Percentiles rank a stretch among this genome's conserved stretches.
These are phyloP conservation scores for Lordiphosa stackelbergi DNA, from an alignment of 1,140 invertebrate species.

Conservation along the genomic window DNA sequence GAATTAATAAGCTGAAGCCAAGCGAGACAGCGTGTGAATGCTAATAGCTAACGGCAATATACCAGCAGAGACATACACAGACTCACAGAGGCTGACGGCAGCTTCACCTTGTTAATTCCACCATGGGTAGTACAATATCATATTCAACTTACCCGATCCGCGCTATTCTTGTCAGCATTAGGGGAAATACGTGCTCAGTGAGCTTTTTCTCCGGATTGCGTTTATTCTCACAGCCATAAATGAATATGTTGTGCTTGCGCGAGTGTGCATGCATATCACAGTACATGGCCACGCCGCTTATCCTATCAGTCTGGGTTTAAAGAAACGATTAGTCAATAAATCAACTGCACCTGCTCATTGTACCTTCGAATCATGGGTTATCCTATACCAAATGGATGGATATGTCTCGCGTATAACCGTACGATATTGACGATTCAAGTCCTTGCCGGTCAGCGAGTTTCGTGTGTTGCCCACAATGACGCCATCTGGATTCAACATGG, in stretches of 20 bases:
- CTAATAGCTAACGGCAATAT: no score
- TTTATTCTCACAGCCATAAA: conserved; percentile 96
- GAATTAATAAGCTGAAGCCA: no score
- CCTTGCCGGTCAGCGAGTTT: conserved; percentile 91
- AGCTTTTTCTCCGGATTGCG: conserved; percentile 86
- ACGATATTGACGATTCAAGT: conserved; percentile 92
- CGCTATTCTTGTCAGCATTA: conserved; percentile 94
- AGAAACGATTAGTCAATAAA: neutral
- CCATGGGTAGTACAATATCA: no score
- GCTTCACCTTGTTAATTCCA: no score
- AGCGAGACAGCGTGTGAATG: no score
- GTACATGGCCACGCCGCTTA: conserved; percentile 94
- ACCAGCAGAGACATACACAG: no score
- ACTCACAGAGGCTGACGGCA: no score
- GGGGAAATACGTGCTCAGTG: conserved; percentile 92
- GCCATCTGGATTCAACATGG: conserved; percentile 97
- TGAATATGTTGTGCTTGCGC: conserved; percentile 94
- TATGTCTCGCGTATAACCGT: conserved; percentile 92
- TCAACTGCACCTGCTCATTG: conserved; percentile 1
- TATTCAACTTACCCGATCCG: conserved; percentile 86
- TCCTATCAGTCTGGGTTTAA: conserved; percentile 84
- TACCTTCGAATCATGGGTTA: conserved; percentile 90
- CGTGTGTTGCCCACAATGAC: conserved; percentile 94
- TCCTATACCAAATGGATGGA: conserved; percentile 96
- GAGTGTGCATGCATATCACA: conserved; percentile 98